Conservation (phyloP, 2,888 invertebrate species). For the Lutraria lutraria region DNA sequence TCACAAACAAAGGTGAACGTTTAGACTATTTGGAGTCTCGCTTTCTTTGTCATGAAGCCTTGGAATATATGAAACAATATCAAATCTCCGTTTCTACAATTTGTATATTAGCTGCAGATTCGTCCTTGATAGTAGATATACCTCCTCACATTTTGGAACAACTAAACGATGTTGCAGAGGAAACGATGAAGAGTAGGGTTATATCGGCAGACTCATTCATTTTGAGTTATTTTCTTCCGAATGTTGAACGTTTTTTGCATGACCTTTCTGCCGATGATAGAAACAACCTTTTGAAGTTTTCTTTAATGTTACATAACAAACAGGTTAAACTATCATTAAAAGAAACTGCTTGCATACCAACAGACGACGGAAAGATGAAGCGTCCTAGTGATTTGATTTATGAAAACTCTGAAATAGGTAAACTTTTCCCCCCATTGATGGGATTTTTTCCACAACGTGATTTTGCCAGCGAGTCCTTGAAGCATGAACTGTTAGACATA, state of each 20-base stretch:
- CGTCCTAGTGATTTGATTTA: not conserved
- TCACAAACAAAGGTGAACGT: not conserved
- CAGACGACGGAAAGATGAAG: not conserved
- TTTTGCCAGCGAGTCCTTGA: not conserved
- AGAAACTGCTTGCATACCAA: not conserved
- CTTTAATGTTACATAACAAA: not conserved
- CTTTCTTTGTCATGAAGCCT: constrained; percentile 8
- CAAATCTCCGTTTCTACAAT: not conserved
- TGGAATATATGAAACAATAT: not conserved
- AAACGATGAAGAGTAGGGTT: not conserved
- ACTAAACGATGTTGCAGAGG: not conserved
- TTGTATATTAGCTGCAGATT: not conserved
- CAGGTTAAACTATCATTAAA: not conserved
- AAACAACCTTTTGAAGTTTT: not conserved
- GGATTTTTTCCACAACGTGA: constrained; percentile 17
- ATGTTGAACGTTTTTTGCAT: not conserved
- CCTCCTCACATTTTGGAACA: not conserved
- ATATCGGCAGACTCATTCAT: not conserved
- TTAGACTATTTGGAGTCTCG: not conserved
- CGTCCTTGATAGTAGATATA: not conserved
- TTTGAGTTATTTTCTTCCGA: not conserved
- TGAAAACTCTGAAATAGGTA: not conserved
- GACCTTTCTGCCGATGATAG: not conserved
- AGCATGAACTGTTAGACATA: not conserved
- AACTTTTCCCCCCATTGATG: not conserved